A percentile compares a stretch with the other conserved stretches of the same genome.
Conservation (phyloP, 2,113 vertebrate species). For the Haemorhous mexicanus region DNA sequence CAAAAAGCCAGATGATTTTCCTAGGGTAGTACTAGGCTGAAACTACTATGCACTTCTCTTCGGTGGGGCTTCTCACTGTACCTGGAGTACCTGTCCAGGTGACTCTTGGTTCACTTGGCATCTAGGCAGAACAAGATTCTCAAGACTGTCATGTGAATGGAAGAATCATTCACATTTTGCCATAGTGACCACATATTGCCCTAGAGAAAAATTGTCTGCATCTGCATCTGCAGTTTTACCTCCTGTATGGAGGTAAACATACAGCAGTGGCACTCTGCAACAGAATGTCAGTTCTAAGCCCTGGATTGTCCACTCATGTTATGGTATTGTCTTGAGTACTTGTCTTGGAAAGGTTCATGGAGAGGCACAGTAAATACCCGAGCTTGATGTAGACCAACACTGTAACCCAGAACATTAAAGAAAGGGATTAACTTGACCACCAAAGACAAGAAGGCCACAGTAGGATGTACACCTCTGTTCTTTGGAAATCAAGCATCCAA, state of each 20-base stretch:
- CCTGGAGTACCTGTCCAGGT: neutral
- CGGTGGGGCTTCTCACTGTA: neutral
- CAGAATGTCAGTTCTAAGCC: neutral
- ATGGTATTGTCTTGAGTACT: neutral
- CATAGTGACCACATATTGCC: neutral
- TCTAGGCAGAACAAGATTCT: neutral
- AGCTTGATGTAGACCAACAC: neutral
- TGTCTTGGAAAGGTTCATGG: neutral
- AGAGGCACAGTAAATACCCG: neutral
- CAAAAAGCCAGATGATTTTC: neutral
- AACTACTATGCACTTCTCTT: neutral
- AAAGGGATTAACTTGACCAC: neutral
- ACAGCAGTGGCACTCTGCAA: neutral
- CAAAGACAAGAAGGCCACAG: neutral
- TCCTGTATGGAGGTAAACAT: neutral
- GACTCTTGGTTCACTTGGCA: neutral
- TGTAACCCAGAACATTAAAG: neutral
- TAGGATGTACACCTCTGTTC: neutral
- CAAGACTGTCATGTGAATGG: neutral
- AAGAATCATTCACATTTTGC: neutral
- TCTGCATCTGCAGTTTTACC: neutral
- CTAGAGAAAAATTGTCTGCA: rapidly evolving
- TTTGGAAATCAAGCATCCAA: neutral
- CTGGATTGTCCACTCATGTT: neutral
- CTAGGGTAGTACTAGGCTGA: neutral